Evolutionary conservation across 2,113 vertebrate genomes (phyloP).

Genomic region (Notiomystis cincta): DNA sequence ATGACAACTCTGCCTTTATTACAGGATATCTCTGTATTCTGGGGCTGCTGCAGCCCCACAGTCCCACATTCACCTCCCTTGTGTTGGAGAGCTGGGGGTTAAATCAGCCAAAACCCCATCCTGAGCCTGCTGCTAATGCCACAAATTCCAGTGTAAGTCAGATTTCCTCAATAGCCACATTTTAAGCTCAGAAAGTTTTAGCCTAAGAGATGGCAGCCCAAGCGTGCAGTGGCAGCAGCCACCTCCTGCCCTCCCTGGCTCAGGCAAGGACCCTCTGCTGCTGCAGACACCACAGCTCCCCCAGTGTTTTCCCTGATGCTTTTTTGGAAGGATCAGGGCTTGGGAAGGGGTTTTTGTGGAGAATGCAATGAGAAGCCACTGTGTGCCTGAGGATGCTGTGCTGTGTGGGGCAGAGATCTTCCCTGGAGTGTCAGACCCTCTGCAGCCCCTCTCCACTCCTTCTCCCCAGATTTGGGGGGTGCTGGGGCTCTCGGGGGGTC

Average conservation of each 20-base stretch:
- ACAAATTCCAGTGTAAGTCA: not conserved
- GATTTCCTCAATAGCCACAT: not conserved
- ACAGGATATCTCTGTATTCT: not conserved
- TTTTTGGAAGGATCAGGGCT: not conserved
- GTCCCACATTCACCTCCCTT: not conserved
- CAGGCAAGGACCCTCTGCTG: not conserved
- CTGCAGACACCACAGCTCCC: not conserved
- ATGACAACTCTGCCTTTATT: not conserved
- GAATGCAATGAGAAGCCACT: not conserved
- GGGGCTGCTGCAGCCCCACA: not conserved
- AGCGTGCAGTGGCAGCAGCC: not conserved
- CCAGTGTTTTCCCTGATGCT: not conserved
- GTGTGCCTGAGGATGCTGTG: not conserved
- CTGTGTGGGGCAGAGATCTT: not conserved
- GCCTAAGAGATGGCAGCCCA: not conserved
- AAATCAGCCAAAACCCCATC: not conserved
- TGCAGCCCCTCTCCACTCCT: not conserved
- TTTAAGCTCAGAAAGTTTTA: not conserved
- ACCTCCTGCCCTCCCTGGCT: not conserved
- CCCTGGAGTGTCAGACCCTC: not conserved
- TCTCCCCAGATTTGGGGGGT: not conserved
- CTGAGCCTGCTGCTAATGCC: not conserved
- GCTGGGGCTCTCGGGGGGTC: not conserved
- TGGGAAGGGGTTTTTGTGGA: not conserved
- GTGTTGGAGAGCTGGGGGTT: fast-evolving